A percentile compares a stretch with the other conserved stretches of the same genome.
These are phyloP conservation scores for Ochotona princeps DNA, from an alignment of 2,113 vertebrate genomes.

Conservation along the genomic window DNA sequence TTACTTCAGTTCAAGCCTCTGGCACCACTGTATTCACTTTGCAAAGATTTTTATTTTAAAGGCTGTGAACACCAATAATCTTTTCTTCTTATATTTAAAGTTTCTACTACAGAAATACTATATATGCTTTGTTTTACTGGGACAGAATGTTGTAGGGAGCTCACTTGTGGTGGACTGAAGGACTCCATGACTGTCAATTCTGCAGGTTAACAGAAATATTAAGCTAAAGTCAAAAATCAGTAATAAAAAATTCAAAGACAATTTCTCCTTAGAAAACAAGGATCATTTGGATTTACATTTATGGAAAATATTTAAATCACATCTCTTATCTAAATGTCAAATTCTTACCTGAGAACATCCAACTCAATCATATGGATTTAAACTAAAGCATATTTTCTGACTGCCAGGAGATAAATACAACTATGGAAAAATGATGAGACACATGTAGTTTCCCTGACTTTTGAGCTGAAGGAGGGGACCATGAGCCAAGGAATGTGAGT, in stretches of 20 bases:
- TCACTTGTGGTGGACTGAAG: neutral
- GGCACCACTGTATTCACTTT: neutral
- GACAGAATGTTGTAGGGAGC: accelerated
- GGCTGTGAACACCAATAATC: neutral
- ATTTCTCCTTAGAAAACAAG: neutral
- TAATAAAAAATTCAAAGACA: neutral
- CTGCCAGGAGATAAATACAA: neutral
- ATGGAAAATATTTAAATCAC: neutral
- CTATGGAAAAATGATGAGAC: neutral
- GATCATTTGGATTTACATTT: neutral
- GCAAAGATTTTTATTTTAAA: neutral
- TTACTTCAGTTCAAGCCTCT: accelerated
- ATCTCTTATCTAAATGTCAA: neutral
- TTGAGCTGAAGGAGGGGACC: neutral
- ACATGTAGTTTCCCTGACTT: neutral
- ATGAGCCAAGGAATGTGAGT: neutral
- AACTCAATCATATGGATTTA: neutral
- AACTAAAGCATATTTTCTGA: neutral
- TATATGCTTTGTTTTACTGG: neutral
- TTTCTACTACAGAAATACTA: neutral
- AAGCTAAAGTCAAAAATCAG: neutral
- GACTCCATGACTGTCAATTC: neutral
- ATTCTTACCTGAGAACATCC: neutral
- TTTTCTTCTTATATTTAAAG: neutral
- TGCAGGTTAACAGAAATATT: neutral